These are phyloP conservation scores for Neoitamus cyanurus DNA, from an alignment of 2,888 invertebrate species.

Conservation along the genomic window DNA sequence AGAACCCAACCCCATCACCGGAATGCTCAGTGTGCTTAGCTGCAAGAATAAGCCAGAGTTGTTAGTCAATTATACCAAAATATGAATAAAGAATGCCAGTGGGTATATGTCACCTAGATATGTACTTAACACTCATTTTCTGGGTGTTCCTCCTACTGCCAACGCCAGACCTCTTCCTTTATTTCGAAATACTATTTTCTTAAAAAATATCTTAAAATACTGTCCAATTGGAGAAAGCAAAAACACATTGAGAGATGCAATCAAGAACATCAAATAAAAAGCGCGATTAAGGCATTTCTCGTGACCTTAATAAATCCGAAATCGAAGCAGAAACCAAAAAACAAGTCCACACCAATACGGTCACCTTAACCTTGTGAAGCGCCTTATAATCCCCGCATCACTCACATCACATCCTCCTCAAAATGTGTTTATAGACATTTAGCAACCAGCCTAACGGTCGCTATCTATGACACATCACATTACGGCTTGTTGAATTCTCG, in stretches of 20 bases:
- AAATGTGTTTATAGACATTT: not conserved
- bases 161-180: too few species aligned
- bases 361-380: not conserved
- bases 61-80: too few species aligned
- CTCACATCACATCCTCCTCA: not conserved
- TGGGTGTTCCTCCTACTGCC: too few species aligned
- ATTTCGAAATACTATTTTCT: too few species aligned
- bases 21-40: too few species aligned
- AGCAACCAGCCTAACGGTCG: not conserved
- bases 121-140: too few species aligned
- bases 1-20: too few species aligned
- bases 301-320: not conserved
- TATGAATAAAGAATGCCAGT: too few species aligned
- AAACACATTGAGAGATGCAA: not conserved
- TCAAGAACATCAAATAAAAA: not conserved
- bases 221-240: not conserved
- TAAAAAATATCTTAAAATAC: too few species aligned
- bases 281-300: not conserved
- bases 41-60: too few species aligned
- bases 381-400: not conserved
- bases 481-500: not conserved
- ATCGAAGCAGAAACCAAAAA: not conserved
- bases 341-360: not conserved
- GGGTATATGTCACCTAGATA: too few species aligned
- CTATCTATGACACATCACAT: not conserved